Evolutionary conservation across 2,797 vertebrate species (phyloP), one percentile per base, ranked within the genome.

Genomic region (Leuciscus waleckii): DNA sequence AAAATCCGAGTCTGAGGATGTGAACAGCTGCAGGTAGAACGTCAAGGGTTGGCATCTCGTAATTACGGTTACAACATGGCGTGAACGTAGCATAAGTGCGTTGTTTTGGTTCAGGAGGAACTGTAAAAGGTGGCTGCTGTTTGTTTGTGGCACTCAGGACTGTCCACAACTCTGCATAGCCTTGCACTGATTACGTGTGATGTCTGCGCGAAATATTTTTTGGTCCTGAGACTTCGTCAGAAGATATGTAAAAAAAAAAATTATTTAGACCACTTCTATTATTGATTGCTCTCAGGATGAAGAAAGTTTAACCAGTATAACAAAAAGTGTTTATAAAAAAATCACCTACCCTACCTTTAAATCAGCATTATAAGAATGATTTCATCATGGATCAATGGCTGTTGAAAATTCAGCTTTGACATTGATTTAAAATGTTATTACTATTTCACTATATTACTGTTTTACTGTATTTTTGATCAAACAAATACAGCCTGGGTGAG

Each of bases 401-500:
- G 37, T 16, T 41, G 23, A 78, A 29, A 29, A 61, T 78, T 11
- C 35, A 41, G 23, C 3, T 46, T 71, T 26, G 23, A 14, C 1
- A 79, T 43, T 26, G 26, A 19, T n/a, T 76, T 76, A 5, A 11
- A 35, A 32, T 49, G 14, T 0, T 23, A 51, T 6, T 35, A 14
- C 7, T 56, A 37, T 37, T 76, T 77, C 7, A 58, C 35, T 56
- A 37, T 37, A 23, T 56, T 56, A 39, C 21, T 39, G 51, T 58
- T 77, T 32, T 46, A 46, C 17, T 79, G 10, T 14, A 67, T 29
- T 21, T 74, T 63, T 46, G 17, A 79, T 67, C 0, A 29, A 63
- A 65, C 49, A 79, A 67, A 79, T 67, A 63, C 17, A 63, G 77
- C 17, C 29, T 68, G 37, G 5, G 26, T 61, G 37, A 78, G 75